Evolutionary conservation across 2,888 invertebrate genomes (phyloP).

Genomic region (Teleogryllus oceanicus): DNA sequence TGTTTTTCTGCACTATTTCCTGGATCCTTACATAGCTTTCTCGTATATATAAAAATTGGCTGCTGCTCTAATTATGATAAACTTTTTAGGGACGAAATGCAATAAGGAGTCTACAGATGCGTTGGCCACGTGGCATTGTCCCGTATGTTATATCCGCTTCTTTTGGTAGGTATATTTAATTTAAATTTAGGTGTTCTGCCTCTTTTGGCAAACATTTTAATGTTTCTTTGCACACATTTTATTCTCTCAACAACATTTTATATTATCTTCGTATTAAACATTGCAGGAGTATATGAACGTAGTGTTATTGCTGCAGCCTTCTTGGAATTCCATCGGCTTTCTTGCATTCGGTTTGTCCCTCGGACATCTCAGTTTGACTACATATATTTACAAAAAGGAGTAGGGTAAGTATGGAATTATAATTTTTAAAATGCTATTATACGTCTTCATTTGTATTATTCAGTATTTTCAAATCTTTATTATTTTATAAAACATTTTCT

Average conservation of each 20-base stretch:
- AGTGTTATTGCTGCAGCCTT: slow-evolving; percentile 50
- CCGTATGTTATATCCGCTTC: slow-evolving; percentile 44
- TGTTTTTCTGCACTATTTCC: too few species aligned
- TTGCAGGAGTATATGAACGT: slow-evolving; percentile 40
- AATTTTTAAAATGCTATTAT: not conserved
- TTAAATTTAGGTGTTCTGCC: too few species aligned
- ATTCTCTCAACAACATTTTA: too few species aligned
- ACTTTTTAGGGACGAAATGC: slow-evolving; percentile 40
- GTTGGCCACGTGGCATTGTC: slow-evolving; percentile 42
- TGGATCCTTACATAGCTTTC: too few species aligned
- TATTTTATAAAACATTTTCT: too few species aligned
- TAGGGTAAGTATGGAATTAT: slow-evolving; percentile 40
- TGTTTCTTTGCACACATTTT: not conserved
- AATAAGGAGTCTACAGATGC: slow-evolving; percentile 39
- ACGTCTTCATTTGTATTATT: too few species aligned
- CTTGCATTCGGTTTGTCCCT: slow-evolving; percentile 44
- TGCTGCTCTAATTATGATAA: too few species aligned
- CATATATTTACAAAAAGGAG: slow-evolving; percentile 43
- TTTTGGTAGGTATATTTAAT: slow-evolving; percentile 40
- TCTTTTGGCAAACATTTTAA: too few species aligned
- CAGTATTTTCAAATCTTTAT: too few species aligned
- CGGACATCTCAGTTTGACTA: slow-evolving; percentile 42
- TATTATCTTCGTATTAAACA: too few species aligned
- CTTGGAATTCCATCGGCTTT: slow-evolving; percentile 47
- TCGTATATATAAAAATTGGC: too few species aligned